phyloP scores from a whole-genome alignment of 2,113 vertebrate genomes.

The Balaeniceps rex region DNA sequence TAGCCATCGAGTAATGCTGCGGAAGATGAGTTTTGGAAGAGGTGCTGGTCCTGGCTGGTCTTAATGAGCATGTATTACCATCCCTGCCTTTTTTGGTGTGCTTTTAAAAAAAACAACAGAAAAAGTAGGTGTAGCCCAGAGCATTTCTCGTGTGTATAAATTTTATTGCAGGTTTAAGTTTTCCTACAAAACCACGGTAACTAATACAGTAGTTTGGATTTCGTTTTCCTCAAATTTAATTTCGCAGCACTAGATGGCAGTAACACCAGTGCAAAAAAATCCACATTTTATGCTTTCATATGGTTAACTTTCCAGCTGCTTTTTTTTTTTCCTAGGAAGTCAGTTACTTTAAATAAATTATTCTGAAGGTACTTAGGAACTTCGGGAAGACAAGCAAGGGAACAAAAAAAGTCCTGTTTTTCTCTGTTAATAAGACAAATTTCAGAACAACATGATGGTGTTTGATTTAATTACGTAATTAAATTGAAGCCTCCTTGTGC shows the following conservation, averaged over 20 bases:
- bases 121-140: neutral
- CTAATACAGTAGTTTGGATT: neutral
- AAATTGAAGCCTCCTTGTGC: neutral
- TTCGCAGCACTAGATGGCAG: neutral
- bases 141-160: neutral
- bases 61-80: accelerated
- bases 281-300: neutral
- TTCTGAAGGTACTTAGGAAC: neutral
- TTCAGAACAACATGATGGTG: neutral
- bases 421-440: neutral
- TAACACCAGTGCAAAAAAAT: neutral
- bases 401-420: neutral
- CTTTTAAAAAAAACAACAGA: neutral
- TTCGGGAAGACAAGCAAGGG: neutral
- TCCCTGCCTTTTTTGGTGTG: neutral
- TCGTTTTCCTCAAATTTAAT: neutral
- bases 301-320: neutral
- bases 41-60: neutral
- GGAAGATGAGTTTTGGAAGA: neutral
- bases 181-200: neutral
- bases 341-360: neutral
- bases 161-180: neutral
- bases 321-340: neutral
- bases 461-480: neutral
- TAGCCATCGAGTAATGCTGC: neutral